phyloP scores from a whole-genome alignment of 2,113 vertebrate genomes.

The Tonatia bakeri region DNA sequence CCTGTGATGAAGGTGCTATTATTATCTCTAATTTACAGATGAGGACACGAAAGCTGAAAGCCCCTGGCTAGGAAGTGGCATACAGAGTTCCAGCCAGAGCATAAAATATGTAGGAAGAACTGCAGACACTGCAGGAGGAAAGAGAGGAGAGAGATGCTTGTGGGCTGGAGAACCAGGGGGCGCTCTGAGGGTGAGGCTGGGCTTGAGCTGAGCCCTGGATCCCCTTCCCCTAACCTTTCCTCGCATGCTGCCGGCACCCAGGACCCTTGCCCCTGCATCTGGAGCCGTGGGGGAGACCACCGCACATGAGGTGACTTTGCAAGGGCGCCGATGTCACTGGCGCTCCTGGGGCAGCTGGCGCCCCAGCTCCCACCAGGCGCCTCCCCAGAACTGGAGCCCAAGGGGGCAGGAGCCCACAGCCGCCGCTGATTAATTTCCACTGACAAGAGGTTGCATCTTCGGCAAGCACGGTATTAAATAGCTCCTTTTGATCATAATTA shows the following conservation, averaged over 20 bases:
- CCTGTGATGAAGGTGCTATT: background rate
- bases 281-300: background rate
- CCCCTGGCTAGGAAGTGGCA: background rate
- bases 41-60: background rate
- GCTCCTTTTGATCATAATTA: conserved; percentile 80
- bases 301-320: background rate
- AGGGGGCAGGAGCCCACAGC: conserved; percentile 59
- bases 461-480: conserved; percentile 76
- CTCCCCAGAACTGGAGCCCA: conserved; percentile 40
- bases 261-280: background rate
- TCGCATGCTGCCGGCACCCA: background rate
- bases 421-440: conserved; percentile 76
- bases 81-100: background rate
- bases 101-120: too few species aligned
- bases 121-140: background rate
- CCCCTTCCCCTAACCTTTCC: background rate
- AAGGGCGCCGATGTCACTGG: background rate
- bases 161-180: background rate
- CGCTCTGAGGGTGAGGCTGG: background rate
- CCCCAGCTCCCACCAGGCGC: conserved; percentile 18
- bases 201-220: background rate
- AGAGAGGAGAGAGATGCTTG: background rate
- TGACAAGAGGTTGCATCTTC: conserved; percentile 75
- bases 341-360: background rate
- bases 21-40: background rate